Percentiles rank a stretch among this genome's conserved stretches.
Conservation (phyloP, 2,797 vertebrate genomes). For the Hemibagrus guttatus region DNA sequence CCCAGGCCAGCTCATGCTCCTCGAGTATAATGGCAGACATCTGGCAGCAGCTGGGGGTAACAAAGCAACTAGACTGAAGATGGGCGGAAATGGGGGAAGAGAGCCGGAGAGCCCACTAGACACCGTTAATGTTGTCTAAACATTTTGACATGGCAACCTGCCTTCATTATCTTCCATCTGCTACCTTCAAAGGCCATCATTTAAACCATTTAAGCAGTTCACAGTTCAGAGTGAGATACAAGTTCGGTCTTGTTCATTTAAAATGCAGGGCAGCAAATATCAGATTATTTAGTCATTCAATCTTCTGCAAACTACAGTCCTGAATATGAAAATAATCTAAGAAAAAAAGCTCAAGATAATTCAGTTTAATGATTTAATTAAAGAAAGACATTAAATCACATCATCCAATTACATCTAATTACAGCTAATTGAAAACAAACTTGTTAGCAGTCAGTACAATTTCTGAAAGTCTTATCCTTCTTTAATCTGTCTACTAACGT, state of each 20-base stretch:
- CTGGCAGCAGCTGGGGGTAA: constrained; percentile 67
- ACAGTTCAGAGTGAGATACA: background rate
- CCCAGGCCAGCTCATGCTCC: constrained; percentile 55
- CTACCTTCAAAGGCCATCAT: constrained; percentile 19
- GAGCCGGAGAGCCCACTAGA: constrained; percentile 19
- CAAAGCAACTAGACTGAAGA: constrained; percentile 40
- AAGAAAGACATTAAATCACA: background rate
- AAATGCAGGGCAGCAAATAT: background rate
- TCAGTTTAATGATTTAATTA: background rate
- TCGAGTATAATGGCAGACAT: constrained; percentile 67
- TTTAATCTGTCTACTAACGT: background rate
- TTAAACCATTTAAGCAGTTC: constrained; percentile 7
- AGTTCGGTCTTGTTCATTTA: background rate
- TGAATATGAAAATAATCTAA: background rate
- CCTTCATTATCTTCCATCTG: constrained; percentile 44
- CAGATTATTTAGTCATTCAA: background rate
- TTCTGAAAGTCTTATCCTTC: background rate
- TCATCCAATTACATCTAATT: background rate
- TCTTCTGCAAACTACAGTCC: background rate
- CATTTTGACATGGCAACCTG: constrained; percentile 55
- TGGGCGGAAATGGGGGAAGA: constrained; percentile 20
- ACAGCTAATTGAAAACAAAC: background rate
- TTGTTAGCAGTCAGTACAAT: background rate
- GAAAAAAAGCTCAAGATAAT: too few species aligned
- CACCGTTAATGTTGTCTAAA: constrained; percentile 48